Evolutionary conservation across 2,797 vertebrate genomes (phyloP), one percentile per base, ranked within the genome.

Genomic region (Lepidocolaptes lacrymiger): DNA sequence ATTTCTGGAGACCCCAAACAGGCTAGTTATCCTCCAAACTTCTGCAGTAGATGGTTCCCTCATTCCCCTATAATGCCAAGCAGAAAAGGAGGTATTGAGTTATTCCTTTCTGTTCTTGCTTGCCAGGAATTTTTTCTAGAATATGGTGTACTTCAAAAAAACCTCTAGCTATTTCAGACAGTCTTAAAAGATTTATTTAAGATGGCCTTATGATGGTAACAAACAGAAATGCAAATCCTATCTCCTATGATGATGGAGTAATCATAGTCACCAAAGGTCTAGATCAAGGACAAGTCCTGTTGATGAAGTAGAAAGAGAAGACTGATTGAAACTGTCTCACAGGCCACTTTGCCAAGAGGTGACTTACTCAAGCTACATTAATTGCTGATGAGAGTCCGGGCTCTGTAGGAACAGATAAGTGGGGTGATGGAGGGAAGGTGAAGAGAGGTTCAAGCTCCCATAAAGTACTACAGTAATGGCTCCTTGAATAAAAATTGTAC

Each of bases 241-340:
- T 49, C 8, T 52, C 37, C 6, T 19, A 14, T 56, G 34, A 37
- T 22, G 14, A 23, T n/a, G 13, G 17, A 39, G 3, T 46, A 52
- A 52, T 52, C 18, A 46, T 5, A 43, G 19, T 28, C 17, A 43
- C 13, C 9, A 78, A 67, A 85, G 5, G 6, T 39, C 36, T 75
- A n/a, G 4, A 30, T 63, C 16, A 77, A 2, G 2, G 30, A 22
- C 26, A 5, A 37, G 5, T 54, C 4, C 11, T 69, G 20, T 10
- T 62, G 43, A 69, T 12, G 37, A 61, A 62, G 15, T 13, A 75
- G 22, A 89, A 93, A 24, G 2, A 55, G 44, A 20, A 12, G 3
- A 18, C 10, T 75, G 48, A 58, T 1, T 2, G 2, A 66, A 69
- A 75, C 11, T 58, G 7, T 9, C 12, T 62, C 1, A 1, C 9